Percentiles rank a stretch among this genome's conserved stretches.
Conservation (phyloP, 1,140 invertebrate genomes). For the Danaus plexippus region DNA sequence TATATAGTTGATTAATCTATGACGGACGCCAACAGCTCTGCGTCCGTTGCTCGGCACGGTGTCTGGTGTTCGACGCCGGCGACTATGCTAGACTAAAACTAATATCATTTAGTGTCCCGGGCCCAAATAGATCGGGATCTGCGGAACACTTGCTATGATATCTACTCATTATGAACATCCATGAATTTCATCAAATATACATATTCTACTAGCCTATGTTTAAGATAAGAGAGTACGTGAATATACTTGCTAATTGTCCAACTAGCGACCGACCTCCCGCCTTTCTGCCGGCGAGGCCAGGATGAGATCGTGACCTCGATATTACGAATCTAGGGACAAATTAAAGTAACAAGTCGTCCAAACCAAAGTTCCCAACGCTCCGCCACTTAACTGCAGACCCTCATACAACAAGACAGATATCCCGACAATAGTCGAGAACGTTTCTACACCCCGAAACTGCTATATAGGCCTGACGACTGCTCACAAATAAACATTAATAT, state of each 20-base stretch:
- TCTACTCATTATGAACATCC: conserved; percentile 31
- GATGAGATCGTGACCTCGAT: conserved; percentile 5
- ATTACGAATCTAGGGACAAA: conserved; percentile 12
- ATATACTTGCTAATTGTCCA: conserved; percentile 9
- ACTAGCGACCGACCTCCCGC: conserved; percentile 24
- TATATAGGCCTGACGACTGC: conserved; percentile 28
- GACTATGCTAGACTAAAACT: conserved; percentile 20
- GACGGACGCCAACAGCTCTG: conserved; percentile 2
- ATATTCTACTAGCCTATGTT: conserved; percentile 22
- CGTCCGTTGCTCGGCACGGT: conserved; percentile 6
- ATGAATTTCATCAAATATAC: conserved; percentile 28
- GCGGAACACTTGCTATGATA: conserved; percentile 32
- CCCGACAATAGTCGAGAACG: conserved; percentile 17
- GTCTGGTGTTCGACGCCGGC: conserved; percentile 10
- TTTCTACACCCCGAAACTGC: conserved; percentile 27
- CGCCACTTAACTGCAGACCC: conserved; percentile 17
- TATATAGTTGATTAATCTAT: conserved; percentile 12
- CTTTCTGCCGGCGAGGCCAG: conserved; percentile 4
- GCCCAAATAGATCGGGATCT: conserved; percentile 15
- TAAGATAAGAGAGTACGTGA: conserved; percentile 12
- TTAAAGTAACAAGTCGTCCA: conserved; percentile 21
- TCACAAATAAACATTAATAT: conserved; percentile 13
- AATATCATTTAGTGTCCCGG: conserved; percentile 33
- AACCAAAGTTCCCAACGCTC: conserved; percentile 18
- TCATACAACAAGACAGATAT: conserved; percentile 19